Evolutionary conservation across 1,140 invertebrate species (phyloP), one percentile per base, ranked within the genome.

Genomic region (Drosophila lacteicornis): DNA sequence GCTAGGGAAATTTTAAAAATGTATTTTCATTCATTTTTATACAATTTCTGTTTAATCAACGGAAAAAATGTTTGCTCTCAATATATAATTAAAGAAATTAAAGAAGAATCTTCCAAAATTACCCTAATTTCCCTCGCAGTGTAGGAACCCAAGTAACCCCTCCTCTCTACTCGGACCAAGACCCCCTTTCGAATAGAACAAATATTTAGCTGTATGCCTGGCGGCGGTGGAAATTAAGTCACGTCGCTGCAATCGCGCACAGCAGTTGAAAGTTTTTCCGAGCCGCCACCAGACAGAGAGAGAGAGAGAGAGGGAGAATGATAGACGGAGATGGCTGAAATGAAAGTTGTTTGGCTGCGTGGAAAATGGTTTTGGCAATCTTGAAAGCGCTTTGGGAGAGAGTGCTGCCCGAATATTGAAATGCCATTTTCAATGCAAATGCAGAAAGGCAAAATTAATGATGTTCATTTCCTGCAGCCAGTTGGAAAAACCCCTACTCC

Each of bases 381-480:
- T 87, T 83, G 75, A 69, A 87, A 80, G 73, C 83, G 74, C 69
- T 62, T 73, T 38, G 63, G 43, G 13, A 47, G 42, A 45, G 51
- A 65, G 53, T 56, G 15, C 19, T 36, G 27, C 33, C 17, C 75
- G 76, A 70, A 79, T 88, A 88, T 87, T 88, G 84, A 90, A 88
- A 84, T 81, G 78, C 85, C 85, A 88, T 84, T 88, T 70, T 84
- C 85, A 88, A 90, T 90, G 85, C 85, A 88, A 88, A 88, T 90
- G 75, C 86, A 68, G 76, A 91, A 90, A 86, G 75, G 66, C 82
- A 86, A 90, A 90, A 90, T 90, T 90, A 90, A 90, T 91, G 86
- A 86, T 82, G 86, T 91, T 91, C 82, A 90, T 90, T 90, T 90
- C 86, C 86, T 79, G 78, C 69, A 75, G 57, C 58, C 51, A 50